Evolutionary conservation across 2,888 invertebrate species (phyloP).

Genomic region (Cephus rjabovi): DNA sequence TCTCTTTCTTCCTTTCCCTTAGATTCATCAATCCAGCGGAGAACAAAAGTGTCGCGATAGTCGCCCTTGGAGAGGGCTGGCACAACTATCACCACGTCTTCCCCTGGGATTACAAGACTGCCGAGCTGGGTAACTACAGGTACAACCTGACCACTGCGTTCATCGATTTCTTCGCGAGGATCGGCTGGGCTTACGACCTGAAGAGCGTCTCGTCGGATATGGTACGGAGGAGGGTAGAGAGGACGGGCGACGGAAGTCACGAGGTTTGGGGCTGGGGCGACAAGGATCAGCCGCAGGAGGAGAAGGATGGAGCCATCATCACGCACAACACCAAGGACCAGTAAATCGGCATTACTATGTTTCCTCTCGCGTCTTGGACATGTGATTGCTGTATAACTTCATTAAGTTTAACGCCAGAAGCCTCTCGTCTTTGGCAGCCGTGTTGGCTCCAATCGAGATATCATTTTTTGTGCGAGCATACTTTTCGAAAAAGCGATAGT

Average conservation of each 20-base stretch:
- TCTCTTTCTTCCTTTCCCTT: slow-evolving; percentile 39
- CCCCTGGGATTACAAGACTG: slow-evolving; percentile 93
- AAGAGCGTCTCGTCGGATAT: slow-evolving; percentile 82
- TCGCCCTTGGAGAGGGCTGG: slow-evolving; percentile 90
- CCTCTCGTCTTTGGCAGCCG: not conserved
- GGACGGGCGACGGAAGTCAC: slow-evolving; percentile 82
- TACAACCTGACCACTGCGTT: slow-evolving; percentile 70
- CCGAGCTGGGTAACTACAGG: slow-evolving; percentile 77
- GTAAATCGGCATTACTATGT: not conserved
- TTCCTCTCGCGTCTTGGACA: not conserved
- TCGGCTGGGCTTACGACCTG: slow-evolving; percentile 90
- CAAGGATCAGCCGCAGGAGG: slow-evolving; percentile 60
- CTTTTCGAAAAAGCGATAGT: too few species aligned
- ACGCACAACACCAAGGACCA: slow-evolving; percentile 30
- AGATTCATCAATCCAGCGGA: slow-evolving; percentile 84
- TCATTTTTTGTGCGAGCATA: too few species aligned
- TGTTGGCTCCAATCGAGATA: not conserved
- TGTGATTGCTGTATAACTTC: not conserved
- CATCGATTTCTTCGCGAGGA: slow-evolving; percentile 78
- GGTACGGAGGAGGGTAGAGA: slow-evolving; percentile 75
- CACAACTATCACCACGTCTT: slow-evolving; percentile 96
- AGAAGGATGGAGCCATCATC: slow-evolving; percentile 44
- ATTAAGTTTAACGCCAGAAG: not conserved
- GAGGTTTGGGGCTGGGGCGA: slow-evolving; percentile 78
- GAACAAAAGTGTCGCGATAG: slow-evolving; percentile 78